Evolutionary conservation across 2,888 invertebrate species (phyloP).

Genomic region (Aporophyla nigra): DNA sequence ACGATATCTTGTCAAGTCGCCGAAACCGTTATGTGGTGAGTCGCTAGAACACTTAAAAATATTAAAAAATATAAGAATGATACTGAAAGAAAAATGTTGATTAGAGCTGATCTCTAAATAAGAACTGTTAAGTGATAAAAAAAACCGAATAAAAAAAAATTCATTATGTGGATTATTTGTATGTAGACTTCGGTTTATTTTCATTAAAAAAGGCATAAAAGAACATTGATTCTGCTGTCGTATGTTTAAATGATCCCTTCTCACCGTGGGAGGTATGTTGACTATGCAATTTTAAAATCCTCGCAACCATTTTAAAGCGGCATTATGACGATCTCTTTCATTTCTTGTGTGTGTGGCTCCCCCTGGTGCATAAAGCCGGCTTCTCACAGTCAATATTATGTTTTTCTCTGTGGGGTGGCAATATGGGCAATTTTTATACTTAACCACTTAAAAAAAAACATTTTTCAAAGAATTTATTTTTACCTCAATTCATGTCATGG

Average conservation of each 20-base stretch:
- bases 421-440: not conserved
- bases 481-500: too few species aligned
- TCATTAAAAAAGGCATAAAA: not conserved
- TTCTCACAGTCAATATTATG: conserved; percentile 71
- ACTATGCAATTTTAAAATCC: conserved; percentile 53
- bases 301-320: conserved; percentile 64
- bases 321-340: conserved; percentile 65
- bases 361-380: conserved; percentile 63
- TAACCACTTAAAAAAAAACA: not conserved
- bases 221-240: not conserved
- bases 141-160: too few species aligned
- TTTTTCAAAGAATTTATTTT: too few species aligned
- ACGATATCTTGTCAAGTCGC: too few species aligned
- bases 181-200: not conserved
- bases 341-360: conserved; percentile 57
- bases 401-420: conserved; percentile 34
- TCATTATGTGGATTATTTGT: not conserved
- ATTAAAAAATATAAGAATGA: too few species aligned
- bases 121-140: too few species aligned
- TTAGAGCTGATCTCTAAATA: too few species aligned
- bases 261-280: conserved; percentile 24
- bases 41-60: too few species aligned
- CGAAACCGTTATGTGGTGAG: too few species aligned
- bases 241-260: not conserved
- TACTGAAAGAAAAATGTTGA: too few species aligned